Conservation (phyloP, 2,888 invertebrate genomes). For the Ditula angustiorana region DNA sequence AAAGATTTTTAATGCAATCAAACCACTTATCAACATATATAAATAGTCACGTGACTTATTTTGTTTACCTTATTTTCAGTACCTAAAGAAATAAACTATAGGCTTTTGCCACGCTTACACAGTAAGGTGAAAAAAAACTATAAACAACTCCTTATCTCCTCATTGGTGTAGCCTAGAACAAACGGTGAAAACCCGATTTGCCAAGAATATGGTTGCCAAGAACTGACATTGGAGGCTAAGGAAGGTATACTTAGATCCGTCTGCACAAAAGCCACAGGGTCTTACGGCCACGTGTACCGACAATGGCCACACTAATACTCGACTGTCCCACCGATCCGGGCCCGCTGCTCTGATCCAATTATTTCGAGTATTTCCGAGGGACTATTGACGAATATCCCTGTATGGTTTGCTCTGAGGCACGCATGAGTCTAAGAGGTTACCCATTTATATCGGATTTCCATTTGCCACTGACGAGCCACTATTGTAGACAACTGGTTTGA, state of each 20-base stretch:
- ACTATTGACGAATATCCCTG: constrained; percentile 44
- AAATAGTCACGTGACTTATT: too few species aligned
- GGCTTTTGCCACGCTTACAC: too few species aligned
- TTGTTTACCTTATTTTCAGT: too few species aligned
- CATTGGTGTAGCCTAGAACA: too few species aligned
- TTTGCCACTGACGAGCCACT: constrained; percentile 35
- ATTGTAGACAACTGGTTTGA: constrained; percentile 25
- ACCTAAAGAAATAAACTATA: too few species aligned
- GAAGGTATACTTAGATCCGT: not conserved
- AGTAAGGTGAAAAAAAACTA: too few species aligned
- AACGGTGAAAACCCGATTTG: too few species aligned
- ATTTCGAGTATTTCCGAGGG: constrained; percentile 47
- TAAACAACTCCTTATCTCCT: too few species aligned
- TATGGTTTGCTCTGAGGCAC: constrained; percentile 33
- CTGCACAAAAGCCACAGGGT: constrained; percentile 25
- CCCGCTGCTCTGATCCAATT: constrained; percentile 44
- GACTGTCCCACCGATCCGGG: not conserved
- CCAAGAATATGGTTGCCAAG: not conserved
- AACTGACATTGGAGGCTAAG: not conserved
- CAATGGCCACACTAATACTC: constrained; percentile 41
- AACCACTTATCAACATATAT: too few species aligned
- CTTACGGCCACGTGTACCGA: constrained; percentile 26
- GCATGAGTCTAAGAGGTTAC: constrained; percentile 30
- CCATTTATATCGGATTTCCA: constrained; percentile 38
- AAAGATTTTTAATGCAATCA: too few species aligned